Evolutionary conservation across 2,888 invertebrate genomes (phyloP), one percentile per base, ranked within the genome.

Genomic region (Podabrus alpinus): DNA sequence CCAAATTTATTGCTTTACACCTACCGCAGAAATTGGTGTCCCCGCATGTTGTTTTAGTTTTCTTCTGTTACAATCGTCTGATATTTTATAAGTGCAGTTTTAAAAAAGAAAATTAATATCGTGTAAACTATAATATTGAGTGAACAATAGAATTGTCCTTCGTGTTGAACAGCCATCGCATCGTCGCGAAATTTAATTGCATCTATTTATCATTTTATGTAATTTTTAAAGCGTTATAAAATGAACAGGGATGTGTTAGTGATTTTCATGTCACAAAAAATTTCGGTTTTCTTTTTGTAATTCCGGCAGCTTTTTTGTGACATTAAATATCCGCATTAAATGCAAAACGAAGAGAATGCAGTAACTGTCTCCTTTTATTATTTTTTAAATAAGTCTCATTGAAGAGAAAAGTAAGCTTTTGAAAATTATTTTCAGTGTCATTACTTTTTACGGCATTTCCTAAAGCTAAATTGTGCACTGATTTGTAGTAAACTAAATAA

Each of bases 361-460:
- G 45, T 7, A n/a, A n/a, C n/a, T 45, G 62, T 62, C 19, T 16
- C 13, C 15, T 16, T 16, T 62, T 62, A 62, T 62, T 62, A 62
- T 17, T 62, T 17, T 62, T 17, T 62, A 62, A 19, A 19, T 19
- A 62, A 62, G 62, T 62, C 19, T 15, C 2, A 19, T 17, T 62
- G 62, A 16, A 62, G 62, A 62, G 19, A 62, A 62, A 62, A 64
- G 62, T 64, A 64, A 64, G 17, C 45, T 45, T 64, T 64, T 13
- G 62, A 64, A 64, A 64, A 64, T 64, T 64, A 64, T 64, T 64
- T 64, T 64, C 62, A 64, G 59, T 21, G 15, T 69, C 59, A 59
- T 69, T 17, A 71, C 70, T 17, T 68, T 67, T 72, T 67, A 72
- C 16, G 15, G 29, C 68, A 16, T 24, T 15, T 71, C 25, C 66